Evolutionary conservation across 2,113 vertebrate species (phyloP), one percentile per base, ranked within the genome.

Genomic region (Brachionichthys hirsutus): DNA sequence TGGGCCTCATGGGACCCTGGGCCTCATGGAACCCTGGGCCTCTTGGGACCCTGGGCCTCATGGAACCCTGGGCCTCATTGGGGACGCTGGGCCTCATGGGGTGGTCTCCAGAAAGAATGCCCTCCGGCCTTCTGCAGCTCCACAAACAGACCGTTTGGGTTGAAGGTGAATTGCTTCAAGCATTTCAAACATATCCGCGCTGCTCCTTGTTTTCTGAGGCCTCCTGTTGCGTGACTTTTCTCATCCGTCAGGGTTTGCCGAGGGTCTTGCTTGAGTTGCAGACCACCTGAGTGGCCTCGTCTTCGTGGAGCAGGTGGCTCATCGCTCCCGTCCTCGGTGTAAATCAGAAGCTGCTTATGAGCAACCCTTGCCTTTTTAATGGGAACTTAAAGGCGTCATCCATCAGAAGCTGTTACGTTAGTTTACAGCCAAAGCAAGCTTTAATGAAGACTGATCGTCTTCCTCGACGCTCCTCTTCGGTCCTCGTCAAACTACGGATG

Each of bases 331-430:
- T 6, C 34, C 34, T n/a, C 36, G 36, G 36, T 34, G 45, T 63
- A 56, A 24, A 66, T 74, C 69, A 65, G 51, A 68, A 62, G 71
- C 62, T 80, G 67, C 73, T 66, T 47, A 82, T 61, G 76, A 79
- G 76, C 52, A 60, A 53, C 56, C 49, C 62, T 67, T 70, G 62
- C 55, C 40, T 76, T 68, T n/a, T 60, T 78, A 76, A 84, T 72
- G 65, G 68, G 79, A 76, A 60, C 62, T 64, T 86, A 73, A 71
- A 75, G 70, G 69, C 59, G 70, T 45, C 74, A 78, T 80, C 71
- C 69, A 78, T 82, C 74, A 80, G 57, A 56, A 47, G 63, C 68
- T 9, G 70, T 73, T 80, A 66, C 22, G 56, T 61, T 5, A 61
- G 66, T 69, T 50, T 65, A 46, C 38, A 64, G 56, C 55, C 42